Evolutionary conservation across 1,140 invertebrate genomes (phyloP), one percentile per base, ranked within the genome.

Genomic region (Neoseiulus cucumeris): DNA sequence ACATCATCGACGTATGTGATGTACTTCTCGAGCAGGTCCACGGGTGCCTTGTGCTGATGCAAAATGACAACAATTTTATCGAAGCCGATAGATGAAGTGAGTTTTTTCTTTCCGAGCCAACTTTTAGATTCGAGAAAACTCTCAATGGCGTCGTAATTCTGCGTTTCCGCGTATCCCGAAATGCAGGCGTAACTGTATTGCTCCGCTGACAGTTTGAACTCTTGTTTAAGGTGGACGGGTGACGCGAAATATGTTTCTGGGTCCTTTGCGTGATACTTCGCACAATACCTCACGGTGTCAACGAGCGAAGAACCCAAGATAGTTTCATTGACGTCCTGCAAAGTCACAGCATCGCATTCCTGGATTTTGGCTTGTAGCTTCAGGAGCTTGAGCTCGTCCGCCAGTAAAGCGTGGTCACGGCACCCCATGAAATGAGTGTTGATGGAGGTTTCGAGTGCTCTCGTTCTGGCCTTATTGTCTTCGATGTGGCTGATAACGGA

Each of bases 21-120:
- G 22, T 59, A 59, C 22, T 59, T 59, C 22, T 59, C 51, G 4
- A 59, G 2, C 2, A 20, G 51, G 14, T 59, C 51, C 17, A 25
- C 51, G 14, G 51, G 51, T 29, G 51, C 51, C 51, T 59, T 59
- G 51, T 59, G 22, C 33, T 25, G 51, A 25, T 59, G 51, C 22
- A 59, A 25, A 59, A 59, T 59, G 4, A 59, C 25, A 17, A 59
- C 51, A 20, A 59, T 59, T 33, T 59, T 59, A 33, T 59, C 51
- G 51, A 59, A 59, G 22, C 51, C 51, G 22, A 59, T 59, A 14
- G 51, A 59, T 17, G 51, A 59, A 9, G 14, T 59, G 1, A 59
- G 22, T 25, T 59, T 59, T 33, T 59, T 59, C 51, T 59, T 59
- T 1, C 51, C 51, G 14, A 59, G 22, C 51, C 51, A 59, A 25